phyloP scores from a whole-genome alignment of 2,113 vertebrate species.

The Oryzias javanicus region DNA sequence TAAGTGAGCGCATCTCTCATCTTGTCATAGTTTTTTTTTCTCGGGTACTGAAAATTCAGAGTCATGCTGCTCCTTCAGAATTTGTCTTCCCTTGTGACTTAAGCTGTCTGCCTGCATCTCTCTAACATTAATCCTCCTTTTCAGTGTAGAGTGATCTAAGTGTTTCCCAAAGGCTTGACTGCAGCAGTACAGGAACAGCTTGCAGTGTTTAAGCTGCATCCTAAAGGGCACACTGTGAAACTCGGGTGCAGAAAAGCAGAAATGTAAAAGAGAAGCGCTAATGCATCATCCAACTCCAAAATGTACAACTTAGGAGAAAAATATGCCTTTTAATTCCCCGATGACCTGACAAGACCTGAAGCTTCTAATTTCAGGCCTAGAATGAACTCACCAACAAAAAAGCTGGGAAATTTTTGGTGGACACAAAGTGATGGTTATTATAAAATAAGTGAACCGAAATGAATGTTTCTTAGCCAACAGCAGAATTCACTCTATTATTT shows the following conservation, averaged over 20 bases:
- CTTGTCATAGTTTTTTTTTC: too few species aligned
- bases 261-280: slow-evolving; percentile 5
- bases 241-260: slow-evolving; percentile 8
- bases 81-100: slow-evolving; percentile 10
- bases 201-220: slow-evolving; percentile 39
- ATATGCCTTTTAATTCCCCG: slow-evolving; percentile 7
- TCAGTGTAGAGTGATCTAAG: slow-evolving; percentile 18
- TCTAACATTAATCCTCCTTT: slow-evolving; percentile 11
- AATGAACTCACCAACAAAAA: not conserved
- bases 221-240: slow-evolving; percentile 29
- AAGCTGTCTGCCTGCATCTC: not conserved
- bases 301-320: slow-evolving; percentile 7
- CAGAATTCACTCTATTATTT: not conserved
- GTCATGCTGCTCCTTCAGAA: slow-evolving; percentile 15
- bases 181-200: slow-evolving; percentile 39
- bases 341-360: not conserved
- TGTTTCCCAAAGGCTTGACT: slow-evolving; percentile 26
- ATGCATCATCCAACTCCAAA: slow-evolving; percentile 15
- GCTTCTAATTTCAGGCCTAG: not conserved
- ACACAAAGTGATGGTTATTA: slow-evolving; percentile 25
- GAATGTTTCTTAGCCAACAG: too few species aligned
- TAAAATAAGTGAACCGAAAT: not conserved
- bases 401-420: slow-evolving; percentile 17
- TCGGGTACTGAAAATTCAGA: too few species aligned
- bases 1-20: too few species aligned